Conservation (phyloP, 2,113 vertebrate genomes). For the Gila orcuttii region DNA sequence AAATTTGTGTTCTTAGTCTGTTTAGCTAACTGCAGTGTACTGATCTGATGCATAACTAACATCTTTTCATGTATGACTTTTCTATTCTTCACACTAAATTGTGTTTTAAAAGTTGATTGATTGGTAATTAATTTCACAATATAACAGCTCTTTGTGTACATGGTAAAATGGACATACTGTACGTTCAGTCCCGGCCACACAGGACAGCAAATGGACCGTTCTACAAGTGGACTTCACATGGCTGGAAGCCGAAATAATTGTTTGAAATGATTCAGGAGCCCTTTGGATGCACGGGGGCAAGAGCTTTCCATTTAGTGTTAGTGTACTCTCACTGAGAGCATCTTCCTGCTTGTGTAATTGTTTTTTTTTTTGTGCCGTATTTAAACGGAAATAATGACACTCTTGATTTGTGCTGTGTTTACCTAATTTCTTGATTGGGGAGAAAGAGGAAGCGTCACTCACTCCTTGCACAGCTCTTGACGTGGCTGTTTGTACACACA, state of each 20-base stretch:
- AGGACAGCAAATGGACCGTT: conserved; percentile 57
- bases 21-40: conserved; percentile 47
- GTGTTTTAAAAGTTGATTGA: conserved; percentile 48
- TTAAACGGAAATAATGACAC: conserved; percentile 93
- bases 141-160: conserved; percentile 52
- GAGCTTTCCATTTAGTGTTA: conserved; percentile 89
- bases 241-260: conserved; percentile 67
- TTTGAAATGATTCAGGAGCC: conserved; percentile 79
- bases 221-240: conserved; percentile 67
- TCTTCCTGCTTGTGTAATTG: conserved; percentile 95
- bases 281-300: conserved; percentile 74
- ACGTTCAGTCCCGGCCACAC: conserved; percentile 39
- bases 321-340: conserved; percentile 92
- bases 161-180: conserved; percentile 52
- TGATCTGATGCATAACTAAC: conserved; percentile 37
- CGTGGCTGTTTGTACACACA: conserved; percentile 87
- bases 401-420: conserved; percentile 96
- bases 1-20: conserved; percentile 19
- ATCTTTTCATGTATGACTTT: conserved; percentile 47
- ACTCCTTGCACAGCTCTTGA: conserved; percentile 87
- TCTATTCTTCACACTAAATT: conserved; percentile 52
- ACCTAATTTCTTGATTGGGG: conserved; percentile 90
- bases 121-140: conserved; percentile 47
- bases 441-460: conserved; percentile 88
- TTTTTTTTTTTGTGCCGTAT: conserved; percentile 89